Percentiles rank a stretch among this genome's conserved stretches.
phyloP scores from a whole-genome alignment of 1,140 invertebrate genomes.

The Lamellibrachia luymesi region DNA sequence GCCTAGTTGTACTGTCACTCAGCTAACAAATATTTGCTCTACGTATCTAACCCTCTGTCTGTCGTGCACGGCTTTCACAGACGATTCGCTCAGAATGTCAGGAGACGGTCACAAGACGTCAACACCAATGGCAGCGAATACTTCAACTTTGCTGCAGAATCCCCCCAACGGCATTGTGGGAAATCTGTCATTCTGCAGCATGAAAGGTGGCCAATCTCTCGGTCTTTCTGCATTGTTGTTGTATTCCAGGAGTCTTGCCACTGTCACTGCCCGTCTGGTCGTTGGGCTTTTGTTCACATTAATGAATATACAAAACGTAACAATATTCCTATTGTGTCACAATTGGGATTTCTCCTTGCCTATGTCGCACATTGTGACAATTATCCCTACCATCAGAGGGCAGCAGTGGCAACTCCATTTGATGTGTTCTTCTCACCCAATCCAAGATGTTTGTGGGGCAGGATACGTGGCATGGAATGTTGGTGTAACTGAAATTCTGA shows the following conservation, averaged over 20 bases:
- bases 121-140: neutral
- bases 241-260: neutral
- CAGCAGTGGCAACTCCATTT: neutral
- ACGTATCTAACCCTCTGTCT: neutral
- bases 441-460: neutral
- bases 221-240: neutral
- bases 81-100: neutral
- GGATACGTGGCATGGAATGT: neutral
- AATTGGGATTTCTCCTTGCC: neutral
- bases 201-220: neutral
- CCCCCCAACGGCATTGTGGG: neutral
- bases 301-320: neutral
- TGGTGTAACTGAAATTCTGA: neutral
- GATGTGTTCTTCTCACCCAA: neutral
- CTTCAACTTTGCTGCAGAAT: neutral
- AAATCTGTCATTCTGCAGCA: neutral
- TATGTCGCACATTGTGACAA: neutral
- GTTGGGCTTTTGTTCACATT: neutral
- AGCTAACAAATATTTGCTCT: neutral
- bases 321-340: neutral
- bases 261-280: neutral
- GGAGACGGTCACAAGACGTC: neutral
- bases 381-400: neutral
- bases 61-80: neutral
- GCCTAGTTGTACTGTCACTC: neutral